These are phyloP conservation scores for Helicoverpa assulta DNA, from an alignment of 2,888 invertebrate species.

Conservation along the genomic window DNA sequence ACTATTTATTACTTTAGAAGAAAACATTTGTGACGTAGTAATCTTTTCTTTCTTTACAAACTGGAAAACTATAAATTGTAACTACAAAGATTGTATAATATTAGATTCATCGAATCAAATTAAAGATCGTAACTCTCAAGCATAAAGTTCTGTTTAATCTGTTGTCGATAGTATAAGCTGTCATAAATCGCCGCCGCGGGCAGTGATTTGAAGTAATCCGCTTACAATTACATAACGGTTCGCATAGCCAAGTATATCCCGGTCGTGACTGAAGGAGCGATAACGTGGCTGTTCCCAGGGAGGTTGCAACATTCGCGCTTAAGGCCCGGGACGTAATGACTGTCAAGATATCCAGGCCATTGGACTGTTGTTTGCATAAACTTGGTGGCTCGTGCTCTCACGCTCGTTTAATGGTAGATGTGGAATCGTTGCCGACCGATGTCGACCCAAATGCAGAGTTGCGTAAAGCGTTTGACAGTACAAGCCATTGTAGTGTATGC, in stretches of 20 bases:
- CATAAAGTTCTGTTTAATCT: slow-evolving; percentile 64
- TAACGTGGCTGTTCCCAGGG: slow-evolving; percentile 77
- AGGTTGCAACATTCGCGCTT: slow-evolving; percentile 76
- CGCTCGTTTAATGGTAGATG: slow-evolving; percentile 76
- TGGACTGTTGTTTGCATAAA: slow-evolving; percentile 83
- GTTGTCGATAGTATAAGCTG: slow-evolving; percentile 63
- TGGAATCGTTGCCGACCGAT: slow-evolving; percentile 65
- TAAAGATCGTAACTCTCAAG: slow-evolving; percentile 52
- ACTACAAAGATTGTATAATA: slow-evolving; percentile 51
- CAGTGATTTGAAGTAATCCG: slow-evolving; percentile 78
- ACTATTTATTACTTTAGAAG: slow-evolving; percentile 18
- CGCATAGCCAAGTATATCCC: slow-evolving; percentile 69
- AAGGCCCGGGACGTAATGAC: slow-evolving; percentile 78
- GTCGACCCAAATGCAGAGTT: slow-evolving; percentile 74
- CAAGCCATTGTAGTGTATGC: slow-evolving; percentile 48
- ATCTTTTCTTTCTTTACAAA: slow-evolving; percentile 18
- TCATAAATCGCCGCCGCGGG: slow-evolving; percentile 79
- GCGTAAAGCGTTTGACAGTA: slow-evolving; percentile 72
- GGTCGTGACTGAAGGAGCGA: slow-evolving; percentile 82
- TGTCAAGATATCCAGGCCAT: slow-evolving; percentile 77
- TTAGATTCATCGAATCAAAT: slow-evolving; percentile 55
- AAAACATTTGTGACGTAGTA: slow-evolving; percentile 13
- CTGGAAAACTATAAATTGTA: slow-evolving; percentile 11
- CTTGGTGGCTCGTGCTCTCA: slow-evolving; percentile 73
- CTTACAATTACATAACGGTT: slow-evolving; percentile 76